Conservation (phyloP, 2,113 vertebrate genomes). For the Bucco capensis region DNA sequence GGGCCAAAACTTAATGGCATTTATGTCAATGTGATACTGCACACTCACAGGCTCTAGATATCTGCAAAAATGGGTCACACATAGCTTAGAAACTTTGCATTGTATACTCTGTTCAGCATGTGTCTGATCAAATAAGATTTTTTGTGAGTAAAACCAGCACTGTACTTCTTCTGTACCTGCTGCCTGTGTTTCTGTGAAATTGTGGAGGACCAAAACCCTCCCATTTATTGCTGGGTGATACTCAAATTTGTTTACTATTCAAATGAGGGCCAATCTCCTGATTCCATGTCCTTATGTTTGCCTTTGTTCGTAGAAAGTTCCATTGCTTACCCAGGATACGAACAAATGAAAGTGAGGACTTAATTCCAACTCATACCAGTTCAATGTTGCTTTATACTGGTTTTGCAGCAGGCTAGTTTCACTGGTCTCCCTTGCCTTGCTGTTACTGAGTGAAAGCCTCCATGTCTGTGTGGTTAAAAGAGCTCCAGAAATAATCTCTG, state of each 20-base stretch:
- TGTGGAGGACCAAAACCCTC: not conserved
- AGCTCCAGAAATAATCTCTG: not conserved
- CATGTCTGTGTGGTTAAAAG: not conserved
- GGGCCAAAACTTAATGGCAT: constrained; percentile 41
- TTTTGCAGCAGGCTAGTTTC: not conserved
- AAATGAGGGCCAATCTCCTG: not conserved
- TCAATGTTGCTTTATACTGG: not conserved
- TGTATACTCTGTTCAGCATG: not conserved
- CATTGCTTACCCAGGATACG: not conserved
- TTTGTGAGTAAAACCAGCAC: not conserved
- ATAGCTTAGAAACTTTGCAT: not conserved
- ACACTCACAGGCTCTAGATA: not conserved
- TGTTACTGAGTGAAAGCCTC: not conserved
- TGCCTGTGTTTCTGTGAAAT: not conserved
- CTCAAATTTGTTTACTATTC: not conserved
- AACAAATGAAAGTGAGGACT: not conserved
- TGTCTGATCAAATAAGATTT: not conserved
- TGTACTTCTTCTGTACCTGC: not conserved
- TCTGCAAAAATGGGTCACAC: not conserved
- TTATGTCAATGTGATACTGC: constrained; percentile 48
- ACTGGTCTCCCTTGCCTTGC: not conserved
- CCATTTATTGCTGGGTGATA: not conserved
- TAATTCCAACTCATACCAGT: not conserved
- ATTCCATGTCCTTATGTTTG: not conserved
- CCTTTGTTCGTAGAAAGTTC: not conserved